Evolutionary conservation across 2,113 vertebrate species (phyloP), one percentile per base, ranked within the genome.

Genomic region (Suricata suricatta): DNA sequence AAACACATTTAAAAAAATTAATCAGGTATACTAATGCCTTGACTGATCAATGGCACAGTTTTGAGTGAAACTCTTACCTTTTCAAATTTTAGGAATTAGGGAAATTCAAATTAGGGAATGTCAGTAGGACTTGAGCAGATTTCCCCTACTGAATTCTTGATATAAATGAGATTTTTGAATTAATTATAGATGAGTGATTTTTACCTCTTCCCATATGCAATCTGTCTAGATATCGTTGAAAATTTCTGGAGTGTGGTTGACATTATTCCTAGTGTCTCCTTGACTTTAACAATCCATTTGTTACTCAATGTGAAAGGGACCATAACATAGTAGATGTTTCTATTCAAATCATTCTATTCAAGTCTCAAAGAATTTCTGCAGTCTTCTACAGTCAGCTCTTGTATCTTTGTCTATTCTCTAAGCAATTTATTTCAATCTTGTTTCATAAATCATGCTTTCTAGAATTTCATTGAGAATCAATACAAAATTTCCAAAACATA

Each of bases 351-450:
- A 88, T n/a, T 66, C 4, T 60, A 60, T 90, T 94, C 68, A 82
- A 35, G 15, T 74, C 27, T 38, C 10, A 41, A 35, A 4, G 31
- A 66, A 33, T 86, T 93, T 57, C 25, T 85, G 64, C 60, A 41
- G 1, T 90, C 0, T n/a, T 87, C 35, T 52, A 85, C 4, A 63
- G 29, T 57, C 3, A 80, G 11, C 3, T 87, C 60, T 69, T 92
- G 5, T 60, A 95, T 88, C 76, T 90, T 82, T 50, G 44, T 86
- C 27, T 84, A 52, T 38, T 96, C 96, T 66, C 31, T 91, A 66
- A 92, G 35, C 8, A 79, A 66, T 64, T 93, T 33, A 69, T 63
- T 92, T 74, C 89, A 16, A 96, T 86, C 8, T 94, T 81, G 10
- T 19, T 81, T 90, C 31, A 90, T 25, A 95, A 93, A 69, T 63